Conservation (phyloP, 1,140 invertebrate species). For the Conopomorpha cramerella region DNA sequence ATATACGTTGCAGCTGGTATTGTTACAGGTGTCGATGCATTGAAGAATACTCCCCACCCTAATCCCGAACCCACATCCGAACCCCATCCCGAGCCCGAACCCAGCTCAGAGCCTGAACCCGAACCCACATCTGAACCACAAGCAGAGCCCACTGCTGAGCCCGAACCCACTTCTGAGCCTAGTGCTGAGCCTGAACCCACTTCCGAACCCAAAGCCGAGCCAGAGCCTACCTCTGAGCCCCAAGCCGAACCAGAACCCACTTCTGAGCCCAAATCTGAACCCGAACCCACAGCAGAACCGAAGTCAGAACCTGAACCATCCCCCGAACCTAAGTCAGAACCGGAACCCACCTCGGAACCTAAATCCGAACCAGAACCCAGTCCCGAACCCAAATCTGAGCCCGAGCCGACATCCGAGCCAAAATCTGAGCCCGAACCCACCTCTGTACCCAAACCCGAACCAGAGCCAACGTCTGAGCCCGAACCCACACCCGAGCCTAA, state of each 20-base stretch:
- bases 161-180: slow-evolving; percentile 23
- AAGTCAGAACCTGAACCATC: slow-evolving; percentile 49
- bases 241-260: slow-evolving; percentile 16
- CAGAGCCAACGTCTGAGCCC: slow-evolving; percentile 38
- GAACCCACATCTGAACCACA: slow-evolving; percentile 39
- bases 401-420: slow-evolving; percentile 31
- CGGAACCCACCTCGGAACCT: slow-evolving; percentile 32
- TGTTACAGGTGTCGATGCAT: neutral
- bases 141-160: slow-evolving; percentile 34
- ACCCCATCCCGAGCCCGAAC: slow-evolving; percentile 38
- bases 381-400: slow-evolving; percentile 53
- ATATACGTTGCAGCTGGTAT: neutral
- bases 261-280: slow-evolving; percentile 3
- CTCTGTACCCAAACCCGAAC: slow-evolving; percentile 50
- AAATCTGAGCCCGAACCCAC: slow-evolving; percentile 31
- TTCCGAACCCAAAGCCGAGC: slow-evolving; percentile 18
- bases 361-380: slow-evolving; percentile 46
- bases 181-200: slow-evolving; percentile 17
- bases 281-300: slow-evolving; percentile 15
- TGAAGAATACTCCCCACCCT: slow-evolving; percentile 11
- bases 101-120: slow-evolving; percentile 35
- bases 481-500: slow-evolving; percentile 36
- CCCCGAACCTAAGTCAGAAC: slow-evolving; percentile 44
- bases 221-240: slow-evolving; percentile 22
- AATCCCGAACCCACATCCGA: slow-evolving; percentile 32